Conservation (phyloP, 1,140 invertebrate genomes). For the Drosophila auraria region DNA sequence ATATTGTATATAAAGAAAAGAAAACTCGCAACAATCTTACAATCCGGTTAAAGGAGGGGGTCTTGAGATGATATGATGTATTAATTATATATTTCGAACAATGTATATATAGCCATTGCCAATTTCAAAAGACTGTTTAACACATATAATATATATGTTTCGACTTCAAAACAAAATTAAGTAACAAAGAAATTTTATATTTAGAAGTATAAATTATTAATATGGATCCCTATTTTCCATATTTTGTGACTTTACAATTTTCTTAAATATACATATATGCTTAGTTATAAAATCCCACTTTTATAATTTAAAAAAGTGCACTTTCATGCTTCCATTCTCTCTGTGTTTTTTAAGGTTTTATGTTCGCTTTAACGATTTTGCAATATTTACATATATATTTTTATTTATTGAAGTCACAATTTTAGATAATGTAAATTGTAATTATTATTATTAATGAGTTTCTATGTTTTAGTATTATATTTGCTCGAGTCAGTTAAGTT, state of each 20-base stretch:
- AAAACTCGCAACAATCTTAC: slow-evolving; percentile 10
- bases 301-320: slow-evolving; percentile 32
- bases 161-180: slow-evolving; percentile 9
- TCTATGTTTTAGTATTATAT: slow-evolving; percentile 1
- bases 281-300: slow-evolving; percentile 16
- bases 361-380: slow-evolving; percentile 45
- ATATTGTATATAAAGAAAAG: slow-evolving; percentile 15
- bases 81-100: slow-evolving; percentile 46
- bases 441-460: slow-evolving; percentile 4
- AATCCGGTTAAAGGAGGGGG: slow-evolving; percentile 1
- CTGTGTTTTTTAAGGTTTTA: slow-evolving; percentile 48
- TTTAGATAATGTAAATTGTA: slow-evolving; percentile 2
- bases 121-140: slow-evolving; percentile 74
- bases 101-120: slow-evolving; percentile 68
- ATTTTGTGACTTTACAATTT: not conserved
- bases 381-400: slow-evolving; percentile 63
- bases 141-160: slow-evolving; percentile 48
- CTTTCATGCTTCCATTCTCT: slow-evolving; percentile 62
- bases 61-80: slow-evolving; percentile 18
- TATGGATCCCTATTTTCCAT: not conserved
- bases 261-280: not conserved
- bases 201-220: slow-evolving; percentile 3
- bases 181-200: slow-evolving; percentile 26
- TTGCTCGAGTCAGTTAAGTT: slow-evolving; percentile 7
- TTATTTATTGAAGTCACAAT: slow-evolving; percentile 4